A percentile compares a stretch with the other conserved stretches of the same genome.
These are phyloP conservation scores for Samia ricini DNA, from an alignment of 1,140 invertebrate species.

Conservation along the genomic window DNA sequence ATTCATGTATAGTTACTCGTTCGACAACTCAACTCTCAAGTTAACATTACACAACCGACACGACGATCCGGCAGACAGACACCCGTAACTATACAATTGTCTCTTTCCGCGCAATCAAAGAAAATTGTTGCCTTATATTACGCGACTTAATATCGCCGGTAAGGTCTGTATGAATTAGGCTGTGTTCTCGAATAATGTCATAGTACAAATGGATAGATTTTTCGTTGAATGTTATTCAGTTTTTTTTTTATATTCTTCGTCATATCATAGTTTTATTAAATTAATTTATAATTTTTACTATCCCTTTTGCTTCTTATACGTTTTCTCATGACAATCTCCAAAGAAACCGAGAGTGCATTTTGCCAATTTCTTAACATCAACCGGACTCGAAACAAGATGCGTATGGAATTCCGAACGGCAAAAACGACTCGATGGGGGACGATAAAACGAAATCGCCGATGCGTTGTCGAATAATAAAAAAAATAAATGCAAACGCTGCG, in stretches of 20 bases:
- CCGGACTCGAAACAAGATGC: conserved; percentile 47
- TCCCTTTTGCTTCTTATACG: neutral
- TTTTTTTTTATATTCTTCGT: neutral
- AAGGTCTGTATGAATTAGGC: conserved; percentile 23
- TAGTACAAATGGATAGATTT: no score
- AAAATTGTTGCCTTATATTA: conserved; percentile 15
- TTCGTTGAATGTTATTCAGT: neutral
- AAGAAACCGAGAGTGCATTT: conserved; percentile 31
- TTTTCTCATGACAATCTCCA: conserved; percentile 28
- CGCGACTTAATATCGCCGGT: conserved; percentile 11
- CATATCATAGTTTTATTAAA: neutral
- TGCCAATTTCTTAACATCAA: conserved; percentile 36
- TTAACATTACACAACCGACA: neutral
- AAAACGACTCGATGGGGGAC: conserved; percentile 64
- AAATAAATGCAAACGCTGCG: conserved; percentile 62
- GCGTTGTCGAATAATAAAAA: conserved; percentile 40
- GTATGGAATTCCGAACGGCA: conserved; percentile 60
- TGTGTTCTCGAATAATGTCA: conserved; percentile 12
- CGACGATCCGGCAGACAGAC: neutral
- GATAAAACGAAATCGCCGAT: conserved; percentile 71
- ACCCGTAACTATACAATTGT: conserved; percentile 6
- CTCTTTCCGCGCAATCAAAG: conserved; percentile 16
- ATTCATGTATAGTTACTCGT: neutral
- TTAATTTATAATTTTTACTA: neutral
- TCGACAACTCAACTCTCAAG: neutral